Evolutionary conservation across 2,113 vertebrate genomes (phyloP), one percentile per base, ranked within the genome.

Genomic region (Limanda limanda): DNA sequence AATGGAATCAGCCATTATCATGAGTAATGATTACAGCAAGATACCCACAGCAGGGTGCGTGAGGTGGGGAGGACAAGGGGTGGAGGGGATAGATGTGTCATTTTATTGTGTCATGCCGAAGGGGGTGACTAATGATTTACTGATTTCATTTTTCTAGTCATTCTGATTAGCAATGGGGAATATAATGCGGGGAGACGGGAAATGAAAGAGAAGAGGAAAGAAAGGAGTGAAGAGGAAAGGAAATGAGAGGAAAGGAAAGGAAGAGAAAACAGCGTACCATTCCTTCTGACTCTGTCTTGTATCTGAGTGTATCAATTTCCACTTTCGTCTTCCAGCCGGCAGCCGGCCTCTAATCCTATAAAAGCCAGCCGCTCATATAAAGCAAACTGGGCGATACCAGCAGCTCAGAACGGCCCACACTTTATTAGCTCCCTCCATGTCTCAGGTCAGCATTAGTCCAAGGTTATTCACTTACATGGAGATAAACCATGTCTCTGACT

Each of bases 81-180:
- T 57, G 31, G 72, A 57, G 55, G 69, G 52, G 81, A 75, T 71
- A 69, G 76, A 86, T 71, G 83, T 88, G 86, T 91, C 83, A 84
- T 88, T 86, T 84, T 71, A 80, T 86, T 82, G 87, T 88, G 78
- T 90, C 85, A 81, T 78, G 83, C 87, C 47, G 57, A 61, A 88
- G 74, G 83, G 57, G 86, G 88, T 93, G 92, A 92, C 90, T 91
- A 93, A 90, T 90, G 88, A 91, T 91, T 84, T 84, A 91, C 87
- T 91, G 92, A 95, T 95, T 93, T 88, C 77, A 82, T 88, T 92
- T 91, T 85, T 87, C 82, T 75, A 64, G 73, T 89, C 85, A 59
- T 88, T 89, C 72, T 91, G 86, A 91, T 92, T 87, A 89, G 90
- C 85, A 55, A 71, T 27, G 76, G 68, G 68, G 83, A 90, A 87